These are phyloP conservation scores for Adelphocoris suturalis DNA, from an alignment of 2,888 invertebrate genomes.

Conservation along the genomic window DNA sequence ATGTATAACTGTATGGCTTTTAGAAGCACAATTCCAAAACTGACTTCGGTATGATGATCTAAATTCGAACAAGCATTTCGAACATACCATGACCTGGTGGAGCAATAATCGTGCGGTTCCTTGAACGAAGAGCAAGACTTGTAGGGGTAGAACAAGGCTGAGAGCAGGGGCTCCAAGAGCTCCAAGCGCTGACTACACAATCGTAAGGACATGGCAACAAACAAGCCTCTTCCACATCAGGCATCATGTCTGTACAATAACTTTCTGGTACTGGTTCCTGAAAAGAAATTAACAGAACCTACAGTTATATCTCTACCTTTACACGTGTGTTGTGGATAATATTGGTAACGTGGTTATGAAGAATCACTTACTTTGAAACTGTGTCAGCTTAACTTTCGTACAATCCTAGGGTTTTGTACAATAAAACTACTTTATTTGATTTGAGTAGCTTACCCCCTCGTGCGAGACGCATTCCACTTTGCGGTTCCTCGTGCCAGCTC, in stretches of 20 bases:
- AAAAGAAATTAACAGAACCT: background rate
- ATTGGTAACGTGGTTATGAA: too few species aligned
- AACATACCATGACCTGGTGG: constrained; percentile 78
- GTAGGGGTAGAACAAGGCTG: constrained; percentile 77
- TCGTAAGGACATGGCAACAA: constrained; percentile 85
- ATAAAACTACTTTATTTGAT: too few species aligned
- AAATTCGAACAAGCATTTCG: too few species aligned
- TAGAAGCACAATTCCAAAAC: too few species aligned
- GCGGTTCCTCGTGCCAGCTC: constrained; percentile 82
- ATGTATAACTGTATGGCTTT: too few species aligned
- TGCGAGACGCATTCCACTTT: constrained; percentile 82
- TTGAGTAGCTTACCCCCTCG: constrained; percentile 79
- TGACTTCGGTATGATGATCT: too few species aligned
- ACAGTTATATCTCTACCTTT: too few species aligned
- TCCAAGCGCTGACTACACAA: constrained; percentile 85
- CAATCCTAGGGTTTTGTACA: too few species aligned
- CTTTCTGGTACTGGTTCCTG: constrained; percentile 81
- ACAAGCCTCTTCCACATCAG: constrained; percentile 81
- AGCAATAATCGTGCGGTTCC: constrained; percentile 78
- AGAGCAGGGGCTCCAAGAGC: constrained; percentile 81
- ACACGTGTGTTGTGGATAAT: too few species aligned
- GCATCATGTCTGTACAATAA: constrained; percentile 80
- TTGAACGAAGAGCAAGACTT: constrained; percentile 77
- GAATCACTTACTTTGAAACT: too few species aligned
- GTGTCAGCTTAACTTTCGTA: too few species aligned